Evolutionary conservation across 2,113 vertebrate species (phyloP).

Genomic region (Psilopogon haemacephalus): DNA sequence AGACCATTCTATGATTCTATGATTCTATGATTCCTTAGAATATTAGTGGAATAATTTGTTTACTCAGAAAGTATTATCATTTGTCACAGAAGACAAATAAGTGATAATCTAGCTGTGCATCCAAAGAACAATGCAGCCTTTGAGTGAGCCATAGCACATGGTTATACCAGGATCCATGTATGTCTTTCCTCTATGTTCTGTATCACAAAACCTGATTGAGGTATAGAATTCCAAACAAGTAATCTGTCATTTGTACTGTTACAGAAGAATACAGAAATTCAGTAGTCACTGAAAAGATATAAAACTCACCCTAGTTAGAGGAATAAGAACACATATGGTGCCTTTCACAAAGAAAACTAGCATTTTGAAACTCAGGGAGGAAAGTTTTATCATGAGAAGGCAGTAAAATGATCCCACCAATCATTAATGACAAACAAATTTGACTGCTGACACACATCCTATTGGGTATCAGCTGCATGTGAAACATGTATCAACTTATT

Average conservation of each 20-base stretch:
- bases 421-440: neutral
- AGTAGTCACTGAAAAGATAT: neutral
- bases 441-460: neutral
- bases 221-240: neutral
- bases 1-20: too few relatives aligned
- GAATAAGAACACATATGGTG: neutral
- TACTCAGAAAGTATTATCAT: neutral
- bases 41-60: neutral
- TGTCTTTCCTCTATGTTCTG: neutral
- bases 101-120: neutral
- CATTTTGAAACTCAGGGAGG: neutral
- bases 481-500: neutral
- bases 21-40: too few relatives aligned
- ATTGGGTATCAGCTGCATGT: neutral
- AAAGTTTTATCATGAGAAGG: neutral
- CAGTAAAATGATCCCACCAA: neutral
- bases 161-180: neutral
- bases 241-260: neutral
- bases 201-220: neutral
- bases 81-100: neutral
- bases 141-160: neutral
- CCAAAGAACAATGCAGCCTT: neutral
- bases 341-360: neutral
- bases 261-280: neutral
- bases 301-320: neutral